Base-by-base conservation (phyloP, 1,140 invertebrate species). In the Anthonomus grandis region DNA sequence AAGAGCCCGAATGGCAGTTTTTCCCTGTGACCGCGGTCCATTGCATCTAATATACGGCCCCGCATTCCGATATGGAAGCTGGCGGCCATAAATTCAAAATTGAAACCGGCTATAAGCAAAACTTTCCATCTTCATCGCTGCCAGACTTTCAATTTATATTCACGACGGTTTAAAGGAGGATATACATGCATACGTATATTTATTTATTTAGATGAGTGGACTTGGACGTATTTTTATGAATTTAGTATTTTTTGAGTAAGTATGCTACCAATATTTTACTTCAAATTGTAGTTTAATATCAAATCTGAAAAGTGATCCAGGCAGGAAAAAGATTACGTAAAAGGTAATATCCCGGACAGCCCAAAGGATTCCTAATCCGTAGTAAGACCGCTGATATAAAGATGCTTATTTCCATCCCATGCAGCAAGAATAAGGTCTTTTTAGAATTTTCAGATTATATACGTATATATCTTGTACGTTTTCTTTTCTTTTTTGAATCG, bases 1-100 rank as follows among this genome's bases (percentile, higher is more conserved):
- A 53, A 39, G 24, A 50, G 53, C 53, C 57, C 57, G 44, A 21
- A 48, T 34, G 52, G 47, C 37, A 44, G 54, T 57, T 57, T 57
- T 57, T 57, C 46, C 54, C 53, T 59, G 62, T 64, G 64, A 61
- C 64, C 62, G 64, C 57, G 64, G 64, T 66, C 62, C 64, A 66
- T 64, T 62, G 57, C 62, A 42, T 64, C 55, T 63, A 64, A 66
- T 66, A 62, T 66, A 66, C 54, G 62, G 60, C 59, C 56, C 38
- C 64, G 46, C 59, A 57, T 56, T 63, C 54, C 62, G 58, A 67
- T 67, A 65, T 59, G 59, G 63, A 57, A 64, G 65, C 53, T 66
- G 44, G 49, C 47, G 65, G 65, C 63, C 45, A 64, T 67, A 67
- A 63, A 67, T 67, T 67, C 53, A 60, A 67, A 67, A 67, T 65